A percentile compares a stretch with the other conserved stretches of the same genome.
Conservation (phyloP, 2,888 invertebrate species). For the Acanthoscelides obtectus region DNA sequence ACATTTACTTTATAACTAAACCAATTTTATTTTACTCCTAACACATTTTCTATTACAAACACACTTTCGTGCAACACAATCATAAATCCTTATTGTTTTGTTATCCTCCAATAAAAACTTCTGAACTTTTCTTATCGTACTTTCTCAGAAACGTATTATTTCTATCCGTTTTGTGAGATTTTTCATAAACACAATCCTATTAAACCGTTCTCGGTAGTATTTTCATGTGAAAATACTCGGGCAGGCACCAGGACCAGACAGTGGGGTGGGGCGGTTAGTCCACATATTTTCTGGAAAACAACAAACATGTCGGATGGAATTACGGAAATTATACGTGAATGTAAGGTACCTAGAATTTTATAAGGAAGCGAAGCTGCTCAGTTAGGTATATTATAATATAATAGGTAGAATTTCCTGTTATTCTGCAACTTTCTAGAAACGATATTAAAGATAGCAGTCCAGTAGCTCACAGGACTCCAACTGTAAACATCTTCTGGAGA, state of each 20-base stretch:
- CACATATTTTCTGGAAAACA: neutral
- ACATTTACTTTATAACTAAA: too few species aligned
- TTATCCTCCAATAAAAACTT: neutral
- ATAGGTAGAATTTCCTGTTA: neutral
- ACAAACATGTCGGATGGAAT: neutral
- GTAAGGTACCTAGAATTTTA: neutral
- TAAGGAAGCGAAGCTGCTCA: too few species aligned
- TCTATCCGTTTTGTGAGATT: neutral
- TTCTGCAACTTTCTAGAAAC: neutral
- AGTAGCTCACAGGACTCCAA: too few species aligned
- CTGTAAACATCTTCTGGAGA: too few species aligned
- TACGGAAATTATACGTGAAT: neutral
- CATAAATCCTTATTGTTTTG: neutral
- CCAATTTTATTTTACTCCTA: too few species aligned
- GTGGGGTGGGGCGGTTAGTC: neutral
- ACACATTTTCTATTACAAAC: neutral
- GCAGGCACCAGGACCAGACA: neutral
- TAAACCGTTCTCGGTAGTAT: neutral
- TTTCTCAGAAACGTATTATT: neutral
- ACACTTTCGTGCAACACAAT: neutral
- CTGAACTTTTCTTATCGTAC: neutral
- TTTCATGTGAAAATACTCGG: neutral
- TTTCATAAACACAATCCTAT: neutral
- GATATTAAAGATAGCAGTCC: neutral
- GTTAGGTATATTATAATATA: neutral